phyloP scores from a whole-genome alignment of 1,140 invertebrate species.

The Acyrthosiphon pisum region DNA sequence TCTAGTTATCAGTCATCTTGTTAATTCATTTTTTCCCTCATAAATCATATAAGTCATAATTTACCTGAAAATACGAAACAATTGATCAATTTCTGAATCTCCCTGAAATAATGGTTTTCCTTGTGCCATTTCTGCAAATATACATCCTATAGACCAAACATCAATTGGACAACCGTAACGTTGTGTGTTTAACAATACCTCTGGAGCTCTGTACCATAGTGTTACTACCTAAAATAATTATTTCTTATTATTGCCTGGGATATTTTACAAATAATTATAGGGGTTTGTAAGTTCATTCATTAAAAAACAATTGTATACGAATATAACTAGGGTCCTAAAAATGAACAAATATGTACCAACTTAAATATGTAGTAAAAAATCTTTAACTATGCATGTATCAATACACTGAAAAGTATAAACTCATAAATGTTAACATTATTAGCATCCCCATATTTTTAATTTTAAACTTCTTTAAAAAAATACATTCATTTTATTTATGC shows the following conservation, averaged over 20 bases:
- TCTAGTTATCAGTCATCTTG: not conserved
- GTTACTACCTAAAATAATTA: conserved; percentile 78
- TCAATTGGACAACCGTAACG: conserved; percentile 95
- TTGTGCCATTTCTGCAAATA: conserved; percentile 94
- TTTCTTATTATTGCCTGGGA: too few relatives aligned
- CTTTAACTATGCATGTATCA: too few relatives aligned
- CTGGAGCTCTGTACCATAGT: conserved; percentile 97
- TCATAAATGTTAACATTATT: too few relatives aligned
- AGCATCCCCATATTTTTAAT: too few relatives aligned
- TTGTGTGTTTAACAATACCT: conserved; percentile 88
- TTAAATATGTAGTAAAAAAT: too few relatives aligned
- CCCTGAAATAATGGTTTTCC: conserved; percentile 92
- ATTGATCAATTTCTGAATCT: conserved; percentile 95
- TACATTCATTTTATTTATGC: too few relatives aligned
- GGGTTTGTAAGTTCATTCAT: too few relatives aligned
- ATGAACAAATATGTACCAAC: not conserved
- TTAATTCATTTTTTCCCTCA: not conserved
- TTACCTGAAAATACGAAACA: conserved; percentile 89
- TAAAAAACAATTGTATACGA: not conserved
- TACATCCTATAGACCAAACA: conserved; percentile 96
- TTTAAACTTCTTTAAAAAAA: too few relatives aligned
- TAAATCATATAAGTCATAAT: not conserved
- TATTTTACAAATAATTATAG: too few relatives aligned
- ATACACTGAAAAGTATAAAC: too few relatives aligned
- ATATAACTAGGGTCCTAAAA: not conserved